Evolutionary conservation across 1,140 invertebrate genomes (phyloP), one percentile per base, ranked within the genome.

Genomic region (Rhagoletis zephyria): DNA sequence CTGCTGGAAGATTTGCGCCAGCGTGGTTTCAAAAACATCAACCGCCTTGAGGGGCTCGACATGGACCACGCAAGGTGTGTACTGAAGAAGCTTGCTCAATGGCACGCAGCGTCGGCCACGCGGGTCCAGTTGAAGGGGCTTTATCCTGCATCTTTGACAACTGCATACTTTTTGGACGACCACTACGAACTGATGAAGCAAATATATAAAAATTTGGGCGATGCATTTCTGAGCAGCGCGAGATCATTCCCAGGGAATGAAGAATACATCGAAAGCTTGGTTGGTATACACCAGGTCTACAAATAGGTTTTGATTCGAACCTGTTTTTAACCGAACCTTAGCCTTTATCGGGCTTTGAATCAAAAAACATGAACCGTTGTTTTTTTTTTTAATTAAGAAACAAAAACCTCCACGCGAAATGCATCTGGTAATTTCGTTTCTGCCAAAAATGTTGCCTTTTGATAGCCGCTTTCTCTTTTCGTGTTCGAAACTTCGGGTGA

Each of bases 1-100:
- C 90, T 95, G 0, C 89, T 95, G 3, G 94, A 95, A 87, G 95
- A 95, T 91, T 90, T 95, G 2, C 88, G 92, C 14, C 89, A 91
- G 5, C 88, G 91, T 9, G 91, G 90, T 0, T 92, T 91, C 48
- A 91, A 90, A 40, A 92, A 95, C 93, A 92, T 89, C 6, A 94
- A 95, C 88, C 92, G 95, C 85, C 89, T 93, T 14, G 93, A 94
- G 87, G 94, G 95, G 0, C 88, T 95, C 2, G 93, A 94, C 65
- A 89, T 94, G 4, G 89, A 93, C 14, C 93, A 94, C 81, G 90
- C 94, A 0, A 93, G 93, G 61, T 88, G 90, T 4, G 93, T 94
- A 0, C 90, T 95, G 0, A 93, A 93, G 60, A 93, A 93, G 5
- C 88, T 95, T 16, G 94, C 94, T 0, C 93, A 94, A 40, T 95